A percentile compares a stretch with the other conserved stretches of the same genome.
These are phyloP conservation scores for Drosophila sturtevanti DNA, from an alignment of 1,140 invertebrate species.

Conservation along the genomic window DNA sequence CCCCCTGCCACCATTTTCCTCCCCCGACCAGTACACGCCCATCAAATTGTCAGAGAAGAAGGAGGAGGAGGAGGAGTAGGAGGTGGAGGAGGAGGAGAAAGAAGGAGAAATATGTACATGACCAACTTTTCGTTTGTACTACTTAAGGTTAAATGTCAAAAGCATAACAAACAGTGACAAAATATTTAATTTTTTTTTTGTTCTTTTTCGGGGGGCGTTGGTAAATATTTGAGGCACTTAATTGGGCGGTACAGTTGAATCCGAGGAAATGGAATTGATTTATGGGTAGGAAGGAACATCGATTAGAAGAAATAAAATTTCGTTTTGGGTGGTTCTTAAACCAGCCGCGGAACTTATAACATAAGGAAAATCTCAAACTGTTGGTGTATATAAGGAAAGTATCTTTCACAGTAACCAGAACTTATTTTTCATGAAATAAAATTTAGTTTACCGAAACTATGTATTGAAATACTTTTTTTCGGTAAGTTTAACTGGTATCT, in stretches of 20 bases:
- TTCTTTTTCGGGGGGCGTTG: slow-evolving; percentile 50
- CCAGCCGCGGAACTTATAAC: no score
- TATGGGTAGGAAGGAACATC: slow-evolving; percentile 51
- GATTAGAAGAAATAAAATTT: slow-evolving; percentile 43
- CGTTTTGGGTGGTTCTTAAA: background rate
- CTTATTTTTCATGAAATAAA: no score
- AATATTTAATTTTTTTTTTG: slow-evolving; percentile 73
- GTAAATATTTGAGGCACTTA: slow-evolving; percentile 79
- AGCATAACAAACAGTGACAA: slow-evolving; percentile 75
- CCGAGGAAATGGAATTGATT: slow-evolving; percentile 54
- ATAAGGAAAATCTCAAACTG: background rate
- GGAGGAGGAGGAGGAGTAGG: background rate
- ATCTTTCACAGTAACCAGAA: no score
- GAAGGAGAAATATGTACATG: slow-evolving; percentile 22
- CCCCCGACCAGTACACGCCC: slow-evolving; percentile 25
- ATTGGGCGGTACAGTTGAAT: slow-evolving; percentile 47
- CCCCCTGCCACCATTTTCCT: background rate
- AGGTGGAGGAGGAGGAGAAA: background rate
- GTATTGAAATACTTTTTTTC: no score
- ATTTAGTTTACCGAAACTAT: no score
- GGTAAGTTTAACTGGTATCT: no score
- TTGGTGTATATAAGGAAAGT: no score
- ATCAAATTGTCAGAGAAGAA: background rate
- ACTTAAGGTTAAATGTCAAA: slow-evolving; percentile 76
- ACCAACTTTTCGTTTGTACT: slow-evolving; percentile 34